Conservation (phyloP, 2,797 vertebrate genomes). For the Tangara arthus region DNA sequence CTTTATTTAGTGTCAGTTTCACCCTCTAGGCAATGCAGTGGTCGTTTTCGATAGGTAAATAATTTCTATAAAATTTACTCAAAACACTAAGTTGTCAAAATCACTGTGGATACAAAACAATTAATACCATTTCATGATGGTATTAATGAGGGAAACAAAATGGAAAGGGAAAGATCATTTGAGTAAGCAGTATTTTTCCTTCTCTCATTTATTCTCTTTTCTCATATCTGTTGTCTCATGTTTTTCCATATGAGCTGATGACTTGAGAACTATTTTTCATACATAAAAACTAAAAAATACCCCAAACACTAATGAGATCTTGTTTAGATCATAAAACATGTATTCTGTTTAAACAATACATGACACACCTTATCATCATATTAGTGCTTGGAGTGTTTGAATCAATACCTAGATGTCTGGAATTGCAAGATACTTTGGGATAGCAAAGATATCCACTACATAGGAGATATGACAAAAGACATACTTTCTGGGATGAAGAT, state of each 20-base stretch:
- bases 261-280: neutral
- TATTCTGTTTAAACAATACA: neutral
- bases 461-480: neutral
- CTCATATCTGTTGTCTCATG: neutral
- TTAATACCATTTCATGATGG: neutral
- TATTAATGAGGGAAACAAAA: neutral
- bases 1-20: neutral
- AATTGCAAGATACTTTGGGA: neutral
- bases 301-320: neutral
- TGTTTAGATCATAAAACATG: neutral
- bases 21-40: neutral
- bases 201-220: neutral
- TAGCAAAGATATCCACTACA: neutral
- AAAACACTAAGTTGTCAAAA: neutral
- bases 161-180: neutral
- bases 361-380: neutral
- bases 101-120: neutral
- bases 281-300: neutral
- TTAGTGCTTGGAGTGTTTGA: neutral
- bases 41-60: neutral
- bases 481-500: neutral
- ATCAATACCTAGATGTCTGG: neutral
- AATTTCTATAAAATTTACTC: neutral
- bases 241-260: neutral
- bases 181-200: neutral